Percentiles rank a stretch among this genome's conserved stretches.
phyloP scores from a whole-genome alignment of 2,113 vertebrate species.

The Barnardius zonarius region DNA sequence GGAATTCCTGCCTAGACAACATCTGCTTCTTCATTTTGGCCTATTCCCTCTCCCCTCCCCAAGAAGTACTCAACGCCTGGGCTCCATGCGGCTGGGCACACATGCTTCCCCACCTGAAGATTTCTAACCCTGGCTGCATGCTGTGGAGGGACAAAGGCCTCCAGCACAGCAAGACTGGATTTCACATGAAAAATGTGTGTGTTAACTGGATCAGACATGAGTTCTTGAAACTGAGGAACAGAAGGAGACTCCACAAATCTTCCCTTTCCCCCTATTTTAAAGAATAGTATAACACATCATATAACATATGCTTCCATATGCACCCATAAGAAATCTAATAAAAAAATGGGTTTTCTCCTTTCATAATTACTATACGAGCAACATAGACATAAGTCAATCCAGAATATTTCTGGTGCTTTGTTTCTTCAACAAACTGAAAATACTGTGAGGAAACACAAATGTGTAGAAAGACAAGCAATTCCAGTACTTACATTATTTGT shows the following conservation, averaged over 20 bases:
- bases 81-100: not conserved
- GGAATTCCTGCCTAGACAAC: not conserved
- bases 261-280: not conserved
- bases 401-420: not conserved
- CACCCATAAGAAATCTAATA: not conserved
- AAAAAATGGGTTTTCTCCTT: not conserved
- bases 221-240: not conserved
- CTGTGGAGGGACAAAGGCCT: not conserved
- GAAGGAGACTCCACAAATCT: not conserved
- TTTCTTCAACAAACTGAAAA: not conserved
- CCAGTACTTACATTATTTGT: not conserved
- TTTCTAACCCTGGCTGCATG: not conserved
- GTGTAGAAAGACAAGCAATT: not conserved
- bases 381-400: not conserved
- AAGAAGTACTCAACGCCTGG: not conserved
- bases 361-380: not conserved
- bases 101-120: not conserved
- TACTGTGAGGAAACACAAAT: not conserved
- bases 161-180: fast-evolving
- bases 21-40: not conserved
- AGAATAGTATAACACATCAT: not conserved
- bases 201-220: not conserved
- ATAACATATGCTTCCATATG: not conserved
- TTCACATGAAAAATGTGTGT: not conserved
- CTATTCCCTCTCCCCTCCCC: not conserved